phyloP scores from a whole-genome alignment of 1,140 invertebrate species.

The Potamilus streckersoni region DNA sequence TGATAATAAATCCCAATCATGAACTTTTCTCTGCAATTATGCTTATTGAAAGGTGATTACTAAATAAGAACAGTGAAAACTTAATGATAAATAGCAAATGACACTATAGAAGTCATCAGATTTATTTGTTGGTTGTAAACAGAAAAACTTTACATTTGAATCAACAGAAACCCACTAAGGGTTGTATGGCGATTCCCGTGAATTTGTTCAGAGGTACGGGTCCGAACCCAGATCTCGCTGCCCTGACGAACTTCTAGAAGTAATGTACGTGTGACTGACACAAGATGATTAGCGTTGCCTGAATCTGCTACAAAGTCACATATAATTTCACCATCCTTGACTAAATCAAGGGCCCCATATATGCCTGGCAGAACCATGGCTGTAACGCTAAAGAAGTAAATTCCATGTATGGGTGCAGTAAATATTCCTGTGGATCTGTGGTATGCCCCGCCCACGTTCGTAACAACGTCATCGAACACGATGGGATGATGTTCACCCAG shows the following conservation, averaged over 20 bases:
- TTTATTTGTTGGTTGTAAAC: too few relatives aligned
- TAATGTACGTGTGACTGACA: neutral
- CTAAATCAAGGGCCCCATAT: neutral
- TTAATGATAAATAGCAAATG: too few relatives aligned
- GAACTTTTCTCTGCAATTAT: too few relatives aligned
- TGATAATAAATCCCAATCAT: too few relatives aligned
- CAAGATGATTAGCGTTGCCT: neutral
- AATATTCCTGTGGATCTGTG: neutral
- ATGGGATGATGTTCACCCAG: constrained; percentile 1
- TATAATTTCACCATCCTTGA: neutral
- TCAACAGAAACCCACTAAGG: neutral
- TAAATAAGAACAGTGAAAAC: too few relatives aligned
- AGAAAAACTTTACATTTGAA: too few relatives aligned
- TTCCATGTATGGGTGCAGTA: neutral
- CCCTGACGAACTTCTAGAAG: neutral
- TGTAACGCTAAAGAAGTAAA: neutral
- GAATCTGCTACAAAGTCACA: neutral
- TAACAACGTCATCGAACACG: neutral
- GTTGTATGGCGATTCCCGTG: neutral
- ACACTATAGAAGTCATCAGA: too few relatives aligned
- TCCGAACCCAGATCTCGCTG: neutral
- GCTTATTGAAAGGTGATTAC: too few relatives aligned
- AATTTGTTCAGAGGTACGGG: neutral
- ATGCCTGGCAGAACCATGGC: neutral
- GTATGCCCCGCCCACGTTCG: neutral